Evolutionary conservation across 2,113 vertebrate species (phyloP), one percentile per base, ranked within the genome.

Genomic region (Rutilus rutilus): DNA sequence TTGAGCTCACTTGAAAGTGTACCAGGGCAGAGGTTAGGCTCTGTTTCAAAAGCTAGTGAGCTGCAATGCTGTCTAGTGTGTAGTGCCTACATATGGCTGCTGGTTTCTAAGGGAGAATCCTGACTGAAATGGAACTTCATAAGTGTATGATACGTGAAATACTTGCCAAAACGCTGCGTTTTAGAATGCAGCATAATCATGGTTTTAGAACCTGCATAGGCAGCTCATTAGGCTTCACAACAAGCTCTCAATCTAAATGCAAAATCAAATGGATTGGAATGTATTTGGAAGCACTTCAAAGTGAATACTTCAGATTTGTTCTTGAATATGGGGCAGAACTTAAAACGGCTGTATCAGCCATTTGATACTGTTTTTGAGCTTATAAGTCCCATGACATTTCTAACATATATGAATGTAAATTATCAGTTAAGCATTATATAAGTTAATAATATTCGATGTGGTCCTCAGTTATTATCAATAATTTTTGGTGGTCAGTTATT

Each of bases 281-380:
- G 12, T 50, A 25, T 75, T 75, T 75, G n/a, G 42, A 75, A 75
- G n/a, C 42, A 75, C 73, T 75, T 75, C 76, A 59, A 54, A 36
- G 30, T 17, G 21, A 45, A 25, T 79, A 42, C 36, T 62, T 79
- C 33, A 79, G n/a, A 79, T 33, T 33, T 78, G 76, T 78, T 78
- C 8, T 60, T 60, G 21, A 57, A 78, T 60, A 60, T n/a, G 30
- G 6, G 14, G 23, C 54, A 17, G 76, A 36, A 25, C 36, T 17
- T 79, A 42, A 62, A 79, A 47, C 57, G 0, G 33, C 77, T 45
- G 23, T 25, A 62, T 79, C 33, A 62, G 36, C 33, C 33, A 42
- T 79, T 62, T 79, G 2, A 39, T 59, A 21, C 33, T 19, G 14
- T 45, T 75, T 42, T 27, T 75, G 11, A 50, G 71, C 25, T 47